Percentiles rank a stretch among this genome's conserved stretches.
Conservation (phyloP, 2,797 vertebrate species). For the Bucorvus abyssinicus region DNA sequence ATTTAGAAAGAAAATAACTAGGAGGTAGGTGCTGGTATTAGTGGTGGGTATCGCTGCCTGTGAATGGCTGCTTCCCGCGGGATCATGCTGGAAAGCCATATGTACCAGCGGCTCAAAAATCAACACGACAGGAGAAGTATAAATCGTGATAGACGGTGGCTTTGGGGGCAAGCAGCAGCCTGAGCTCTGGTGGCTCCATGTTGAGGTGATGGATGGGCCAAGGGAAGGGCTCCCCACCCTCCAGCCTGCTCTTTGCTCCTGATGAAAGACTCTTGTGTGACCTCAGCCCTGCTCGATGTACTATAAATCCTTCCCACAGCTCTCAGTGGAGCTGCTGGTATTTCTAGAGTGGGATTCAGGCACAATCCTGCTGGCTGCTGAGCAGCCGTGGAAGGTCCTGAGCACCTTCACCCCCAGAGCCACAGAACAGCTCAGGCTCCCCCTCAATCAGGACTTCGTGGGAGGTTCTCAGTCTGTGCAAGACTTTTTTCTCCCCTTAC, state of each 20-base stretch:
- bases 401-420: not conserved
- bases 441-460: not conserved
- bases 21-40: not conserved
- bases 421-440: fast-evolving
- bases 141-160: not conserved
- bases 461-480: not conserved
- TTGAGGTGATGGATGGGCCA: not conserved
- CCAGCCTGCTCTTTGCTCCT: not conserved
- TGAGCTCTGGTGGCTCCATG: fast-evolving
- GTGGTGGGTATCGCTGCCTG: not conserved
- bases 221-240: fast-evolving
- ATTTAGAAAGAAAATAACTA: no score
- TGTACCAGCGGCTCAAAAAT: not conserved
- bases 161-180: not conserved
- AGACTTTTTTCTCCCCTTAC: not conserved
- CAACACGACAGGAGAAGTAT: fast-evolving
- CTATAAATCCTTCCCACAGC: not conserved
- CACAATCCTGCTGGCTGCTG: not conserved
- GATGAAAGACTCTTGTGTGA: not conserved
- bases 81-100: not conserved
- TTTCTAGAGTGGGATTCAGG: not conserved
- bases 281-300: fast-evolving
- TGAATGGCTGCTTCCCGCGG: fast-evolving
- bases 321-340: not conserved
- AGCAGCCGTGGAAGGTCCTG: not conserved